Percentiles rank a stretch among this genome's conserved stretches.
Conservation (phyloP, 2,888 invertebrate species). For the Trissolcus japonicus region DNA sequence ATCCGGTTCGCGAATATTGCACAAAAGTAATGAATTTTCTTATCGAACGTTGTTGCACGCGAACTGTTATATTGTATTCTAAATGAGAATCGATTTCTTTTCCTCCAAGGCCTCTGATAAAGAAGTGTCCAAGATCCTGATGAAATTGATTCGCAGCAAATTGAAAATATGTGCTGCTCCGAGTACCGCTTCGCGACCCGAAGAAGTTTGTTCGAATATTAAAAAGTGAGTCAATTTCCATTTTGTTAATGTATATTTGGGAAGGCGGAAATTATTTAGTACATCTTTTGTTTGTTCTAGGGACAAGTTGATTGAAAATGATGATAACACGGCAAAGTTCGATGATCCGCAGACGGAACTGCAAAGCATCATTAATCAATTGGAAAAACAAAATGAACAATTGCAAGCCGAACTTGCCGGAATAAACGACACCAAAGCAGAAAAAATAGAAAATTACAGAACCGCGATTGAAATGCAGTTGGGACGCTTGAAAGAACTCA, state of each 20-base stretch:
- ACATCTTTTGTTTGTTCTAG: constrained; percentile 44
- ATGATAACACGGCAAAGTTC: constrained; percentile 60
- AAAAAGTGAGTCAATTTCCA: constrained; percentile 61
- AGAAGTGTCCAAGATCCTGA: constrained; percentile 71
- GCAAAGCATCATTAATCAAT: constrained; percentile 83
- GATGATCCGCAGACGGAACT: constrained; percentile 80
- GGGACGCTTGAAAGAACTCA: constrained; percentile 81
- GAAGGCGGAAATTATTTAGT: neutral
- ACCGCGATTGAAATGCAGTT: constrained; percentile 82
- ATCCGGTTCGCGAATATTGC: constrained; percentile 83
- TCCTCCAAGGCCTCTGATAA: constrained; percentile 68
- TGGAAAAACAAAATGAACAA: constrained; percentile 82
- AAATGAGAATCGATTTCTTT: constrained; percentile 49
- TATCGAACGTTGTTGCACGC: constrained; percentile 11
- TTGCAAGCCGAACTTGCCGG: constrained; percentile 71
- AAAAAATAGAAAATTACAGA: constrained; percentile 80
- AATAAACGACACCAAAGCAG: constrained; percentile 70
- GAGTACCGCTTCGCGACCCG: constrained; percentile 62
- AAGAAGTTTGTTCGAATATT: constrained; percentile 64
- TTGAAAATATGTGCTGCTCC: constrained; percentile 71
- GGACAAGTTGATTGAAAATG: constrained; percentile 61
- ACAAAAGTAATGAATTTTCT: constrained; percentile 72
- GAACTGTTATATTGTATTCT: constrained; percentile 21
- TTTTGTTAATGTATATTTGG: neutral
- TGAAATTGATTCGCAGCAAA: constrained; percentile 73